phyloP scores from a whole-genome alignment of 2,113 vertebrate genomes.

The Myrmecobius fasciatus region DNA sequence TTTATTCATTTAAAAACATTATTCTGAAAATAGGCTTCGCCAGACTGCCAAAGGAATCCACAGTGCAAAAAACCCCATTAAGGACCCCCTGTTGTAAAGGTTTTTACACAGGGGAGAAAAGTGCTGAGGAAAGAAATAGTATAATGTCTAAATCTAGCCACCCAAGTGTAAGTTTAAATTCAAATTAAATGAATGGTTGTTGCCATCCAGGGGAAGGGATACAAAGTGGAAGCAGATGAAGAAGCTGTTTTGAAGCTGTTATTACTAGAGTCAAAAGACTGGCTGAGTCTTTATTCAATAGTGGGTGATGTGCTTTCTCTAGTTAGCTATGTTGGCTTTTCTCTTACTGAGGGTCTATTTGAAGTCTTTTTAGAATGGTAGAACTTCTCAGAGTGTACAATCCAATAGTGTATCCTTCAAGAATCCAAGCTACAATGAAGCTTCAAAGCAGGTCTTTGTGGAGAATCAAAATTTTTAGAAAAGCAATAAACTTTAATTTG shows the following conservation, averaged over 20 bases:
- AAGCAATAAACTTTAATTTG: not conserved
- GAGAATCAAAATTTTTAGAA: not conserved
- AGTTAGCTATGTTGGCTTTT: not conserved
- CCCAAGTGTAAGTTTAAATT: not conserved
- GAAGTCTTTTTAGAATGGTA: not conserved
- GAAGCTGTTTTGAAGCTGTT: not conserved
- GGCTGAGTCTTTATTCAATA: not conserved
- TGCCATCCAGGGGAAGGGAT: not conserved
- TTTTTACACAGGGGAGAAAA: not conserved
- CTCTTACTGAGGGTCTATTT: not conserved
- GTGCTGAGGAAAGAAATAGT: not conserved
- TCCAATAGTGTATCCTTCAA: not conserved
- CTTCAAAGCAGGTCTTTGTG: not conserved
- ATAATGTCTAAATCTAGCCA: not conserved
- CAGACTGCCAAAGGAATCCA: not conserved
- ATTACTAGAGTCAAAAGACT: not conserved
- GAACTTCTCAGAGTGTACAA: not conserved
- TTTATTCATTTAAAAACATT: not conserved
- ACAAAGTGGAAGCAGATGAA: not conserved
- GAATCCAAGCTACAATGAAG: not conserved
- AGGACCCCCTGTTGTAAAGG: not conserved
- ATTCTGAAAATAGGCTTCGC: not conserved
- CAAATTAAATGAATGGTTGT: not conserved
- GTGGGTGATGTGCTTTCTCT: not conserved
- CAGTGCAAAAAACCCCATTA: not conserved